phyloP scores from a whole-genome alignment of 2,888 invertebrate species.

The Diarsia brunnea region DNA sequence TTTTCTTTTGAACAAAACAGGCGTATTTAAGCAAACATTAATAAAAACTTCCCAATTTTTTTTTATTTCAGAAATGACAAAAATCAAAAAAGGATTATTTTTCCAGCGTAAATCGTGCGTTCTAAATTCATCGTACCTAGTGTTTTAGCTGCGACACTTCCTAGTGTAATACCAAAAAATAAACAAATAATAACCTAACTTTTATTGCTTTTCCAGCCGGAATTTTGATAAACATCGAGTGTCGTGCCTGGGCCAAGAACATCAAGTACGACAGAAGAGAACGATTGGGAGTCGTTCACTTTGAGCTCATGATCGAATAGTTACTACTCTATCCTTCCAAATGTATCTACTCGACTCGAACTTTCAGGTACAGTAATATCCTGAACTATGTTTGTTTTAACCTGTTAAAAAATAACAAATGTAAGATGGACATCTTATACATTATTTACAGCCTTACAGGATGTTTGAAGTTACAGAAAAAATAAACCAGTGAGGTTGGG shows the following conservation, averaged over 20 bases:
- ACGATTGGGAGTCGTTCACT: slow-evolving; percentile 91
- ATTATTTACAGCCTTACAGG: not conserved
- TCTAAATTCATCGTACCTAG: no score
- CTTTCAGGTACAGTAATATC: slow-evolving; percentile 15
- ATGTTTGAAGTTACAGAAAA: not conserved
- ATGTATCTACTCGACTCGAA: slow-evolving; percentile 34
- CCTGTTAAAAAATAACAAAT: not conserved
- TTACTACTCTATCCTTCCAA: slow-evolving; percentile 33
- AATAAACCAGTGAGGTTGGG: not conserved
- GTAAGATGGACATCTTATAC: not conserved
- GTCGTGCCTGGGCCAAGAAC: slow-evolving; percentile 97
- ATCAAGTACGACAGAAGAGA: slow-evolving; percentile 93
- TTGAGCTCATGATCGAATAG: slow-evolving; percentile 91
- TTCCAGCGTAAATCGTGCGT: no score
- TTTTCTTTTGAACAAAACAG: not conserved
- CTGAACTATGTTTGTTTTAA: slow-evolving; percentile 3
- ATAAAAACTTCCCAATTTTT: no score
- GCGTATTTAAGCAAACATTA: no score
- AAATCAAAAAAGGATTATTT: no score
- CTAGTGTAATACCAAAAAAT: not conserved
- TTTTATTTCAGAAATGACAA: no score
- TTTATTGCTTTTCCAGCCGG: slow-evolving; percentile 85
- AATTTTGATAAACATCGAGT: slow-evolving; percentile 94
- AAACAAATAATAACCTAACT: not conserved
- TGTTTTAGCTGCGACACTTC: no score